phyloP scores from a whole-genome alignment of 1,140 invertebrate species.

The Cylas formicarius region DNA sequence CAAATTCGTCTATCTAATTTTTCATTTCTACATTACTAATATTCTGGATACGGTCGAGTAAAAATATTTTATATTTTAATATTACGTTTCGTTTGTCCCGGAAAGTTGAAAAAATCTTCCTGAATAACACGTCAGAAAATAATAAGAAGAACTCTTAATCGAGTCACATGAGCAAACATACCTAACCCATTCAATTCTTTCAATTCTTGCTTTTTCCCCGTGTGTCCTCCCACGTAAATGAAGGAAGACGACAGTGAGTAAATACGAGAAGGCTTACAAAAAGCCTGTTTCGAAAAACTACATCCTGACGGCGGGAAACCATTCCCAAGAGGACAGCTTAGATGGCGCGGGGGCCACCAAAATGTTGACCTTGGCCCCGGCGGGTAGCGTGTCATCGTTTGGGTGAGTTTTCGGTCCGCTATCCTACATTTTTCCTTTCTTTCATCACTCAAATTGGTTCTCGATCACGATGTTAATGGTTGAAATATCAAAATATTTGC shows the following conservation, averaged over 20 bases:
- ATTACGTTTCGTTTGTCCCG: no score
- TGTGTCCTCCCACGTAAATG: slow-evolving; percentile 16
- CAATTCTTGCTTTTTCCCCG: slow-evolving; percentile 11
- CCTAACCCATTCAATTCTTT: slow-evolving; percentile 8
- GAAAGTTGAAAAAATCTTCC: no score
- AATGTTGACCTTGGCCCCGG: slow-evolving; percentile 61
- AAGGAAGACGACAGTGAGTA: slow-evolving; percentile 81
- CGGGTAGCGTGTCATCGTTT: slow-evolving; percentile 62
- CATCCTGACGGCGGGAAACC: slow-evolving; percentile 57
- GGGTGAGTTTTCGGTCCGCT: slow-evolving; percentile 52
- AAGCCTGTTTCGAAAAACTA: slow-evolving; percentile 70
- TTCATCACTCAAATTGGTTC: no score
- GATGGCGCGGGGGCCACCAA: slow-evolving; percentile 67
- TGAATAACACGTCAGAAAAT: no score
- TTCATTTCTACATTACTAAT: no score
- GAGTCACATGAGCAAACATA: neutral
- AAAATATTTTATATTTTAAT: no score
- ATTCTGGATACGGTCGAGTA: no score
- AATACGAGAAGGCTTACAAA: slow-evolving; percentile 81
- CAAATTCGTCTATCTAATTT: no score
- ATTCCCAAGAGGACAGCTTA: slow-evolving; percentile 63
- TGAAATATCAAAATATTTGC: no score
- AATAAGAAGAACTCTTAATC: neutral
- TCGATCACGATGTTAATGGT: no score
- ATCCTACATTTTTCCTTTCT: no score